Base-by-base conservation (phyloP, 1,140 invertebrate species). In the Drosophila rufa region DNA sequence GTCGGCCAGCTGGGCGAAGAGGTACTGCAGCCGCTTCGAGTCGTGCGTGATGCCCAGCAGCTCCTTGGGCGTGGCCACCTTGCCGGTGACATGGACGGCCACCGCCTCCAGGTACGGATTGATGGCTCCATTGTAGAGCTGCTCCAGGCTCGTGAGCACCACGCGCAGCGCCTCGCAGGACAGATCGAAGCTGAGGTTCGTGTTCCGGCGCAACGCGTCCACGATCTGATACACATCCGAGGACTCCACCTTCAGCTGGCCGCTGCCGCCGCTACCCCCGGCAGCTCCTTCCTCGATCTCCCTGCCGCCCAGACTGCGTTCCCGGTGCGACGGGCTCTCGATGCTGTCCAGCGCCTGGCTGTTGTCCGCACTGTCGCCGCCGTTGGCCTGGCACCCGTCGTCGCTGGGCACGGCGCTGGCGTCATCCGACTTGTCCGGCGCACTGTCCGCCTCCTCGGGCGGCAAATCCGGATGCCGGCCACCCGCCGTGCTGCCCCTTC, bases 101-200 rank as follows among this genome's bases (percentile, higher is more conserved):
- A 93, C 83, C 5, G 92, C 84, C 71, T 93, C 89, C 53, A 95
- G 93, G 91, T 95, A 95, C 15, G 92, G 89, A 74, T 94, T 94
- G 45, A 95, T 93, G 53, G 92, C 94, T 15, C 94, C 93, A 4
- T 95, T 95, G 27, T 95, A 92, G 8, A 95, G 81, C 71, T 95
- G 94, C 80, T 95, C 94, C 57, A 97, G 93, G 53, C 95, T 95
- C 69, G 94, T 94, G 14, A 97, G 93, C 2, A 98, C 96, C 33
- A 97, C 96, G 67, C 95, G 95, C 25, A 98, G 95, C 42, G 97
- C 97, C 36, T 97, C 94, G 92, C 96, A 96, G 0, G 97, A 98
- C 94, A 97, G 95, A 81, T 98, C 96, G 92, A 98, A 96, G 87
- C 96, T 97, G 8, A 98, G 94, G 76, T 97, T 96, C 1, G 97